A percentile compares a stretch with the other conserved stretches of the same genome.
phyloP scores from a whole-genome alignment of 2,888 invertebrate genomes.

The Thalpophila matura region DNA sequence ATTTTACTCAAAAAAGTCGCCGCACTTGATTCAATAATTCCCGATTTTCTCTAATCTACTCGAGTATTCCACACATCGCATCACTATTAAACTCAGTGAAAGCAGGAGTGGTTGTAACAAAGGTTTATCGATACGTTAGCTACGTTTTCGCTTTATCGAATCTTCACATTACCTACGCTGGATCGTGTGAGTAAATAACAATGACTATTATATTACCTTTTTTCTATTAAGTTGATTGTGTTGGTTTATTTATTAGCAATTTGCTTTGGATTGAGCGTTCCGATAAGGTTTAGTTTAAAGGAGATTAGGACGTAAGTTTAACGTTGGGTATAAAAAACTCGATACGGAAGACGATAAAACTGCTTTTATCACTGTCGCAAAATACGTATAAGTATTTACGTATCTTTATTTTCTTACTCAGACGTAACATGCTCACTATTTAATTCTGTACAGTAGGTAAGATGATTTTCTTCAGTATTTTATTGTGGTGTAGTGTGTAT shows the following conservation, averaged over 20 bases:
- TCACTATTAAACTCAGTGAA: constrained; percentile 60
- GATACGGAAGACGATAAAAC: constrained; percentile 25
- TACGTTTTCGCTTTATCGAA: constrained; percentile 68
- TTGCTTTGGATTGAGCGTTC: constrained; percentile 25
- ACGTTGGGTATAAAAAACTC: constrained; percentile 14
- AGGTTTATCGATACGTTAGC: constrained; percentile 76
- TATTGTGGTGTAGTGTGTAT: too few relatives aligned
- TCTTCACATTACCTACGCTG: constrained; percentile 63
- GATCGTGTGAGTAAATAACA: constrained; percentile 64
- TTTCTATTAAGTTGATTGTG: constrained; percentile 65
- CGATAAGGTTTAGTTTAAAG: constrained; percentile 43
- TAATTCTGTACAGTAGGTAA: too few relatives aligned
- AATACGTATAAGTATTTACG: neutral
- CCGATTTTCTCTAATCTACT: constrained; percentile 48
- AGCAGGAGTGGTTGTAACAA: constrained; percentile 73
- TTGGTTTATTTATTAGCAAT: constrained; percentile 58
- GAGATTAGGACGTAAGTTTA: constrained; percentile 22
- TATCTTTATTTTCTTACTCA: constrained; percentile 6
- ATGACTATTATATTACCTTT: constrained; percentile 63
- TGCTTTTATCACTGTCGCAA: constrained; percentile 15
- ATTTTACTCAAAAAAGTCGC: constrained; percentile 1
- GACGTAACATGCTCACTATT: neutral
- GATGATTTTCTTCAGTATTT: too few relatives aligned
- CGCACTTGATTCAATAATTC: constrained; percentile 38
- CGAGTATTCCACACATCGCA: constrained; percentile 53